These are phyloP conservation scores for Clunio marinus DNA, from an alignment of 2,888 invertebrate species.

Conservation along the genomic window DNA sequence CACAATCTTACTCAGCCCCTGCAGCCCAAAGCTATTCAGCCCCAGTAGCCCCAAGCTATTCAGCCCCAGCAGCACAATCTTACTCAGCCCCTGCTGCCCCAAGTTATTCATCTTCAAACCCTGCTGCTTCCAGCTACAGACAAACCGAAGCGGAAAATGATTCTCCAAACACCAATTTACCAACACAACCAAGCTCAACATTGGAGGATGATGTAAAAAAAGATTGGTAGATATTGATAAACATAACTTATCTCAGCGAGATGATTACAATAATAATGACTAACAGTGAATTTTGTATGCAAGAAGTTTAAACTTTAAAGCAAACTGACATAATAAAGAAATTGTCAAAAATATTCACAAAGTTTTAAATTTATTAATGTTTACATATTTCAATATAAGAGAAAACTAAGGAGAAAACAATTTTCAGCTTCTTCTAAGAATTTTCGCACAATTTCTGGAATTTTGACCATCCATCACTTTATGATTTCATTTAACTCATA, in stretches of 20 bases:
- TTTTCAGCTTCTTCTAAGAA: neutral
- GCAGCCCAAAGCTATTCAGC: neutral
- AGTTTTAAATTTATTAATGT: too few species aligned
- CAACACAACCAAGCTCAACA: neutral
- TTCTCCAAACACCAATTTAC: neutral
- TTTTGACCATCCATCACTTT: neutral
- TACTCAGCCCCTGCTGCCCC: neutral
- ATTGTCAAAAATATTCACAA: neutral
- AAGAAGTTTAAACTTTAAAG: neutral
- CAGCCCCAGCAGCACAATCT: slow-evolving; percentile 1
- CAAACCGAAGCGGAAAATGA: neutral
- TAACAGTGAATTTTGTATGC: neutral
- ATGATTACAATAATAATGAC: too few species aligned
- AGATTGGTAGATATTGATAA: neutral
- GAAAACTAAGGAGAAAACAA: neutral
- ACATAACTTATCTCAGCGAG: neutral
- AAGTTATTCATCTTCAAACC: neutral
- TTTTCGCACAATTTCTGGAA: neutral
- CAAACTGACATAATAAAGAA: neutral
- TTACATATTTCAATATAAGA: neutral
- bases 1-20: neutral
- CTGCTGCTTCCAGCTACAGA: neutral
- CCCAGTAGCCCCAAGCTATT: neutral
- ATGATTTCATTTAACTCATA: neutral
- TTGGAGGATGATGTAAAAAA: neutral